Base-by-base conservation (phyloP, 2,797 vertebrate species). In the Anolis apletophallus region DNA sequence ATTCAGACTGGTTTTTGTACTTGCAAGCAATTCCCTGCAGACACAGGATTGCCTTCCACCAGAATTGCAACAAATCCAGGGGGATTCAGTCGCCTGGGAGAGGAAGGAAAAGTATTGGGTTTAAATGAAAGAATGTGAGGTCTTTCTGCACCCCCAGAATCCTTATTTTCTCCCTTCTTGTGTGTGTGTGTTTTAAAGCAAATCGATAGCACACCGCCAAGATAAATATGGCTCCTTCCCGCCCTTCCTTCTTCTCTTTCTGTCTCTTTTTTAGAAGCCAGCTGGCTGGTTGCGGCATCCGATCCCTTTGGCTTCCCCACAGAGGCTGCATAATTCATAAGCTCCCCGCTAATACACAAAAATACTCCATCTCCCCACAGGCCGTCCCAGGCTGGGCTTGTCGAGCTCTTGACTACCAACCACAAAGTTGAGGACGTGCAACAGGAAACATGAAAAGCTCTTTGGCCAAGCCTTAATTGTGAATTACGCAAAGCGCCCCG, bases 311-410 rank as follows among this genome's bases (percentile, higher is more conserved):
- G 90, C 88, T 46, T 5, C 87, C 91, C 91, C 0, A 19, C 34
- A 46, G 87, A 8, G 82, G 85, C 84, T 89, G 89, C 81, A 87
- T 93, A 95, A 94, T 93, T 93, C 92, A 91, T 88, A 57, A 92
- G 76, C 79, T 90, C 86, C 0, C 80, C 52, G 32, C 54, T 13
- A n/a, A 83, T 34, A 73, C 72, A 89, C 81, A 90, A 88, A 90
- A 88, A 92, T 54, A 5, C 85, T 0, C 32, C 80, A 32, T 86
- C 68, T 89, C 88, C 73, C 8, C 0, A 83, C 84, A 85, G 89
- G 83, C 90, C 90, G 87, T 86, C 91, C 92, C 72, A 12, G 32
- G 26, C 54, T 11, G 36, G 72, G 88, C 40, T 19, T 32, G 0
- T 21, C n/a, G 26, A 59, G 80, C 71, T 54, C 23, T 73, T 75